A percentile compares a stretch with the other conserved stretches of the same genome.
Conservation (phyloP, 2,113 vertebrate genomes). For the Dascyllus trimaculatus region DNA sequence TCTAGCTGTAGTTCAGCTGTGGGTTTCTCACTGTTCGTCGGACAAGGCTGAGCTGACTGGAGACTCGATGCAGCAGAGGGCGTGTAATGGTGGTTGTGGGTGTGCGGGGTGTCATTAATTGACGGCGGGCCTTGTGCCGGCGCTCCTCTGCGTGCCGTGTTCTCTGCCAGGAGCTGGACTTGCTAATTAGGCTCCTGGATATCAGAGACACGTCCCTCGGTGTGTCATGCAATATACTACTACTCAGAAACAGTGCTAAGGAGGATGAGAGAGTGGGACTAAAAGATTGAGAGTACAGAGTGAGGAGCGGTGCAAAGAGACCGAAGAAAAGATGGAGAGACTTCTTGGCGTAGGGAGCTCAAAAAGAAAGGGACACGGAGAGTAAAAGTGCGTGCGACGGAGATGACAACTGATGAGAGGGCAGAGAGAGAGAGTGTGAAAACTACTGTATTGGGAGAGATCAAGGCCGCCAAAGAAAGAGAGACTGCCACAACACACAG, state of each 20-base stretch:
- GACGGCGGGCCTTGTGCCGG: slow-evolving; percentile 72
- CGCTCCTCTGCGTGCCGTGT: slow-evolving; percentile 75
- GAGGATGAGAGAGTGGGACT: slow-evolving; percentile 38
- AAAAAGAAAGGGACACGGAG: slow-evolving; percentile 23
- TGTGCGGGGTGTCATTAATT: slow-evolving; percentile 84
- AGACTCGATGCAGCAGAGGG: slow-evolving; percentile 70
- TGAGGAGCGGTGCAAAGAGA: slow-evolving; percentile 13
- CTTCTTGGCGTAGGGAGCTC: slow-evolving; percentile 33
- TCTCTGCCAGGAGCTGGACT: slow-evolving; percentile 80
- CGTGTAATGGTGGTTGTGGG: slow-evolving; percentile 72
- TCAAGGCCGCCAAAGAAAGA: slow-evolving; percentile 40
- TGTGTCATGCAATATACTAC: slow-evolving; percentile 68
- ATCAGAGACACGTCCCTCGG: slow-evolving; percentile 81
- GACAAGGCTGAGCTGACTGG: slow-evolving; percentile 60
- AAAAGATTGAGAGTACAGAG: slow-evolving; percentile 19
- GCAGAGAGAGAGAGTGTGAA: slow-evolving; percentile 37
- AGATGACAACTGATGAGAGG: slow-evolving; percentile 66
- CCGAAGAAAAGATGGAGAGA: slow-evolving; percentile 42
- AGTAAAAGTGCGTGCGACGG: slow-evolving; percentile 30
- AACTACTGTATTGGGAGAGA: slow-evolving; percentile 59
- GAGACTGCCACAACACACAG: slow-evolving; percentile 58
- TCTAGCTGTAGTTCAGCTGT: slow-evolving; percentile 59
- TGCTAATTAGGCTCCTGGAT: slow-evolving; percentile 85
- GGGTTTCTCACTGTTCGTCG: slow-evolving; percentile 36
- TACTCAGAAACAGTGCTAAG: slow-evolving; percentile 61